Evolutionary conservation across 2,888 invertebrate species (phyloP), one percentile per base, ranked within the genome.

Genomic region (Sceliomorpha sp.): DNA sequence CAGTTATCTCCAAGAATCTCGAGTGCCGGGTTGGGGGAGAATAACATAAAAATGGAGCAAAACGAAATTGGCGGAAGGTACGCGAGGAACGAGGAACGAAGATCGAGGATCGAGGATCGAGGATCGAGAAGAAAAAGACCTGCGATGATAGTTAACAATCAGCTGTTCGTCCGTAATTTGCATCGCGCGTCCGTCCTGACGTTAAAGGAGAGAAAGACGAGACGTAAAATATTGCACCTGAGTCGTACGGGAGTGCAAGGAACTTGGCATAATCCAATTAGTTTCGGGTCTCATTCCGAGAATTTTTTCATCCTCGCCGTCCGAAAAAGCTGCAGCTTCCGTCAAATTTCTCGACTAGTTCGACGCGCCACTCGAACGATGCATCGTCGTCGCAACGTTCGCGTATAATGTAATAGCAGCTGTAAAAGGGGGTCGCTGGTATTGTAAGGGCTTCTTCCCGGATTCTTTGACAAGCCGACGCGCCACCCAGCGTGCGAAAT

Each of bases 401-500:
- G 17, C 36, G 62, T 63, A 62, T 69, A 48, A 56, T 63, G 34
- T 68, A 67, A 75, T 17, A 45, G 31, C 24, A 36, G 47, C 40
- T 58, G 55, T 70, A 59, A 31, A 48, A 71, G 42, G 60, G 58
- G 60, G 58, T 72, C 44, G 34, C 40, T 37, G 20, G 14, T 27
- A 7, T n/a, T 13, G n/a, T 9, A 12, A 10, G 10, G 10, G 8
- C 42, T 20, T 27, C 17, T 45, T 39, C 37, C 1, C 24, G 44
- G 69, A 68, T 55, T 71, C 77, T 83, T 82, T 82, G 82, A 81
- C 79, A 79, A 79, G 79, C 80, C 81, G 82, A 79, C 79, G 75
- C 78, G 79, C 83, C 83, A 83, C 84, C 81, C 84, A 83, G 68
- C 79, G 83, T 80, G 83, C 80, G 80, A 84, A 84, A 82, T 83